A percentile compares a stretch with the other conserved stretches of the same genome.
These are phyloP conservation scores for Polyodon spathula DNA, from an alignment of 2,113 vertebrate genomes.

Conservation along the genomic window DNA sequence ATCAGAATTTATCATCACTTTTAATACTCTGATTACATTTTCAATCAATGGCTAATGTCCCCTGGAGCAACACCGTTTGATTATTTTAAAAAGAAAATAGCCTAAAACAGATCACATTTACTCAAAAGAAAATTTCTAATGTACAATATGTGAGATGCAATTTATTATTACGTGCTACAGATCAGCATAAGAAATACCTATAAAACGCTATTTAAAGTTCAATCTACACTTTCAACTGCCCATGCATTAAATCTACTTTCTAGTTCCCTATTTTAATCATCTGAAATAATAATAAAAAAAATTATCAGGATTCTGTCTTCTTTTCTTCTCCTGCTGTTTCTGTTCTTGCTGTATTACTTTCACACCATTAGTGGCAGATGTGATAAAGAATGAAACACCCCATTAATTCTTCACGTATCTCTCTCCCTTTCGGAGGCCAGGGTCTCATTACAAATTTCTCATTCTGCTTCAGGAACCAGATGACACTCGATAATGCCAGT, in stretches of 20 bases:
- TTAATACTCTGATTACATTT: too few species aligned
- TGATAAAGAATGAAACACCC: slow-evolving; percentile 53
- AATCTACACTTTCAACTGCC: not conserved
- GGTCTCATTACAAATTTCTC: slow-evolving; percentile 60
- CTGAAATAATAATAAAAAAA: slow-evolving; percentile 26
- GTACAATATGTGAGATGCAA: too few species aligned
- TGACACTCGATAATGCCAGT: slow-evolving; percentile 74
- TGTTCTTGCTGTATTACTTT: slow-evolving; percentile 16
- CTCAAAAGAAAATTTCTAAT: too few species aligned
- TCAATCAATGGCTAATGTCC: too few species aligned
- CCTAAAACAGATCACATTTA: too few species aligned
- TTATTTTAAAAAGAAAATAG: too few species aligned
- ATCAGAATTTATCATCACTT: too few species aligned
- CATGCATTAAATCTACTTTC: not conserved
- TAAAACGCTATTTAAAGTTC: too few species aligned
- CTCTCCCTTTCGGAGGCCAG: slow-evolving; percentile 38
- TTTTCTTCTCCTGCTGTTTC: slow-evolving; percentile 34
- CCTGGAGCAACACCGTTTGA: too few species aligned
- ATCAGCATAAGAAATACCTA: too few species aligned
- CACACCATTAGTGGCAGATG: slow-evolving; percentile 55
- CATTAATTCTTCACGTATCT: slow-evolving; percentile 54
- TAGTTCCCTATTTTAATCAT: not conserved
- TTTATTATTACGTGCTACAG: too few species aligned
- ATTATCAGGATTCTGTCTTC: slow-evolving; percentile 1
- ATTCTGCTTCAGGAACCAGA: slow-evolving; percentile 63